These are phyloP conservation scores for Kradibia gibbosae DNA, from an alignment of 1,140 invertebrate species.

Conservation along the genomic window DNA sequence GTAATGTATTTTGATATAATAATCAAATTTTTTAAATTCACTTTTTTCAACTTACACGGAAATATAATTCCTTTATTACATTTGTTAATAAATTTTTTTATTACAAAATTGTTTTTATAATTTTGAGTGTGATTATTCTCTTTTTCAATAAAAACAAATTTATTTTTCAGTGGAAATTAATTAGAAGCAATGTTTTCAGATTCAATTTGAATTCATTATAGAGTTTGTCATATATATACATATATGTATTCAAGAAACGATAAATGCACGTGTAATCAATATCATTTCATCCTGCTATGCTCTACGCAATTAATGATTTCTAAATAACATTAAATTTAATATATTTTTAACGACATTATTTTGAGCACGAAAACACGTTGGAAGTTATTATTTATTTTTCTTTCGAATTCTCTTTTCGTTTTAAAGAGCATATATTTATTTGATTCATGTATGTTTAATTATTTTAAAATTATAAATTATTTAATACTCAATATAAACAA, in stretches of 20 bases:
- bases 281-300: background rate
- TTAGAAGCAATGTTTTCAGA: background rate
- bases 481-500: too few relatives aligned
- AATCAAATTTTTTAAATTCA: too few relatives aligned
- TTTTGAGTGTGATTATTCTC: background rate
- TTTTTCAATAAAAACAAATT: background rate
- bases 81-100: too few relatives aligned
- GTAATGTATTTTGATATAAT: too few relatives aligned
- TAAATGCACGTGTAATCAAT: background rate
- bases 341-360: background rate
- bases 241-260: background rate
- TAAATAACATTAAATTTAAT: constrained; percentile 1
- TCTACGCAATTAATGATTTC: background rate
- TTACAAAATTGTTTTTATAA: background rate
- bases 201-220: background rate
- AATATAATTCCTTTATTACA: too few relatives aligned
- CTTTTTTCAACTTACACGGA: too few relatives aligned
- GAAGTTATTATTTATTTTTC: background rate
- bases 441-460: too few relatives aligned
- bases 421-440: too few relatives aligned
- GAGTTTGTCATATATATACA: background rate
- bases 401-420: background rate
- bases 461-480: too few relatives aligned
- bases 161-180: background rate
- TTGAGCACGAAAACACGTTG: background rate